Conservation (phyloP, 2,797 vertebrate genomes). For the Enteromius afrohamiltoni region DNA sequence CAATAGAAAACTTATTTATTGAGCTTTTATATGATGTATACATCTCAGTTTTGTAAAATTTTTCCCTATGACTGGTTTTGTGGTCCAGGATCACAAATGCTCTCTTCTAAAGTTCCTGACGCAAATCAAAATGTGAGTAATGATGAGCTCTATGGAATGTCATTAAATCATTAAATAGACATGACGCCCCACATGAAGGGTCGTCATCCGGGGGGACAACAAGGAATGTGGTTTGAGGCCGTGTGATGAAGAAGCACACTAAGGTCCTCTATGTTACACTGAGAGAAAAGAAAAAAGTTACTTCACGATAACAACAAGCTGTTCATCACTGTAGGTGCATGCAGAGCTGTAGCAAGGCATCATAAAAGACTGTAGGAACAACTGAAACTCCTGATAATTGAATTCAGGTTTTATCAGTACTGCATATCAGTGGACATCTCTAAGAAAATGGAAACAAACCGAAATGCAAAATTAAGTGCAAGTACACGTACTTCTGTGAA, state of each 20-base stretch:
- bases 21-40: no score
- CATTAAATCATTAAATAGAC: not conserved
- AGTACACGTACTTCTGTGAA: not conserved
- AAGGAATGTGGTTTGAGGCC: not conserved
- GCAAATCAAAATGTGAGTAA: constrained; percentile 34
- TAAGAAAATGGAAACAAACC: not conserved
- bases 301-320: not conserved
- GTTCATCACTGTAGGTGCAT: not conserved
- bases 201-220: not conserved
- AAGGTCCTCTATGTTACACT: not conserved
- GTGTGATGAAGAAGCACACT: not conserved
- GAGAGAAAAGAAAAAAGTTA: not conserved
- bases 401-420: not conserved
- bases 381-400: not conserved
- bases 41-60: no score
- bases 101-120: constrained; percentile 30
- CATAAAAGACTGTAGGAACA: not conserved
- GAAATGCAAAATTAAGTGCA: not conserved
- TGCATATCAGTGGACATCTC: not conserved
- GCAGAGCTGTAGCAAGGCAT: not conserved
- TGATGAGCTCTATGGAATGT: constrained; percentile 22
- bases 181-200: not conserved
- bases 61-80: no score
- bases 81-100: not conserved
- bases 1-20: no score